Conservation (phyloP, 2,888 invertebrate species). For the Aphodius sticticus region DNA sequence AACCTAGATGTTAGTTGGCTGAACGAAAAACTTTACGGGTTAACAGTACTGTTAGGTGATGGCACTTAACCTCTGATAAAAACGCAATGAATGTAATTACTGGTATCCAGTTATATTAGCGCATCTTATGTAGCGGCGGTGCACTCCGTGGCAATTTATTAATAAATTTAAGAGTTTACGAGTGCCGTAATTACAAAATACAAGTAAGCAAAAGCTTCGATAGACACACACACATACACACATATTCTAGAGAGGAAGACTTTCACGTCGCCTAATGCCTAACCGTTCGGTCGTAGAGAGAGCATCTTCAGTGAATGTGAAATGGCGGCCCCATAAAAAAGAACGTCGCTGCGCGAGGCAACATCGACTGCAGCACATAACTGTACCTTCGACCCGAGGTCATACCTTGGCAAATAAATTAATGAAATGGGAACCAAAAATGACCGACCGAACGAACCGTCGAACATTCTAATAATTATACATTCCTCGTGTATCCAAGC, state of each 20-base stretch:
- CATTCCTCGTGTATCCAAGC: neutral
- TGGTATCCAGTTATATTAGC: slow-evolving; percentile 15
- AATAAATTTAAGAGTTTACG: slow-evolving; percentile 22
- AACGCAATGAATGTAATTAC: neutral
- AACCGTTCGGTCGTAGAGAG: slow-evolving; percentile 23
- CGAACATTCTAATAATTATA: neutral
- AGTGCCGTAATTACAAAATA: slow-evolving; percentile 18
- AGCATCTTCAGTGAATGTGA: slow-evolving; percentile 36
- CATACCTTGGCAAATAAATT: slow-evolving; percentile 42
- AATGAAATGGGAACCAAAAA: slow-evolving; percentile 42
- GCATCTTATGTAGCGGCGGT: slow-evolving; percentile 8
- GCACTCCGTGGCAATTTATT: slow-evolving; percentile 9
- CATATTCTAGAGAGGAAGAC: slow-evolving; percentile 10
- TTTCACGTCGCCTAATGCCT: slow-evolving; percentile 12
- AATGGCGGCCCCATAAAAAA: slow-evolving; percentile 27
- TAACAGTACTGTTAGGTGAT: neutral
- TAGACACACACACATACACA: slow-evolving; percentile 12
- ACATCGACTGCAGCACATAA: slow-evolving; percentile 39
- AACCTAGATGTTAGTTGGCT: too few species aligned
- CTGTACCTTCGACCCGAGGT: slow-evolving; percentile 42
- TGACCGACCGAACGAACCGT: neutral
- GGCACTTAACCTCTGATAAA: neutral
- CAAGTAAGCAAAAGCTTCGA: slow-evolving; percentile 4
- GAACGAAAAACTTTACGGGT: neutral
- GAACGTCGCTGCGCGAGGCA: slow-evolving; percentile 23